Base-by-base conservation (phyloP, 2,113 vertebrate species). In the Pungitius pungitius region DNA sequence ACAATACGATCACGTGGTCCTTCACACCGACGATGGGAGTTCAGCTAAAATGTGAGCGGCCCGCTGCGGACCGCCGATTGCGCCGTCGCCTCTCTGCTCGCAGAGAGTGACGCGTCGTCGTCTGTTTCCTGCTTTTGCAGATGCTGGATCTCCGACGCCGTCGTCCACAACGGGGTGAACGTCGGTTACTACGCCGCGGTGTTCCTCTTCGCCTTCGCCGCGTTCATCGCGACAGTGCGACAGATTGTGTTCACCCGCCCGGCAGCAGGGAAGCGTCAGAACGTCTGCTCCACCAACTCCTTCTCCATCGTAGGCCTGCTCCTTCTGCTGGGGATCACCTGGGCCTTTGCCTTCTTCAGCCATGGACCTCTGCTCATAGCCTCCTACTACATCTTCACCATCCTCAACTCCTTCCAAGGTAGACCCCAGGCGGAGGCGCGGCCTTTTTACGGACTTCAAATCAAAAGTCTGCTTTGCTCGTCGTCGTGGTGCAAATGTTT, bases 371-470 rank as follows among this genome's bases (percentile, higher is more conserved):
- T 91, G 65, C 0, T 60, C 51, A 0, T 77, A 0, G 1, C 82
- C 0, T 87, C 85, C 20, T 89, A 87, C 76, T 92, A 86, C 37
- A 85, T 89, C 42, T 91, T 90, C 30, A 83, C 73, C 70, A 82
- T 93, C 71, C 62, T 88, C 47, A 90, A 91, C 78, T 73, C 84
- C 10, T 89, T 90, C 73, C 87, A 93, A 88, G 90, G 92, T 91
- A 70, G 20, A 72, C 13, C 22, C 37, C 8, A 35, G 27, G 52
- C 0, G 13, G 12, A 45, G 49, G 51, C 39, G 33, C 20, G 26
- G 1, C 13, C 30, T 1, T 27, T n/a, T n/a, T n/a, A n/a, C 9
- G 20, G 11, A 55, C 47, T 17, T 39, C 6, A 13, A 43, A 14
- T 43, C 14, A 33, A 45, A n/a, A 4, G 3, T 6, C 51, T 17